A percentile compares a stretch with the other conserved stretches of the same genome.
These are phyloP conservation scores for Scaptomyza parva DNA, from an alignment of 2,888 invertebrate species.

Conservation along the genomic window DNA sequence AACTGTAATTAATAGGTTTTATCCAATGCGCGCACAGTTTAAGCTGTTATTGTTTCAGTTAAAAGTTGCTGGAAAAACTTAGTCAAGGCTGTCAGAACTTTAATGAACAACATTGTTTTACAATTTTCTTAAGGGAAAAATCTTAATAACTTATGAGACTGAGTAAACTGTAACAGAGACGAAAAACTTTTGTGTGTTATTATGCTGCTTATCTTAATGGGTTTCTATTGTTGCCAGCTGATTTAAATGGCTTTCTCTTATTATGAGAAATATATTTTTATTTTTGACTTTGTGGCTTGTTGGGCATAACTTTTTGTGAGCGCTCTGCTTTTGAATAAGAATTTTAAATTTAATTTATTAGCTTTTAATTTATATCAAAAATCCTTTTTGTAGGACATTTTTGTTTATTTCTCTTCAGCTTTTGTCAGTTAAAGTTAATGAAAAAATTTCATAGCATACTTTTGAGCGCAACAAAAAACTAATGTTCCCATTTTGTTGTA, in stretches of 20 bases:
- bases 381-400: constrained; percentile 1
- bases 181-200: constrained; percentile 24
- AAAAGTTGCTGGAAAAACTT: constrained; percentile 1
- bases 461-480: not conserved
- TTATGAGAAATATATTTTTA: no score
- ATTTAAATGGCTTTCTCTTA: not conserved
- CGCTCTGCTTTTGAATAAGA: not conserved
- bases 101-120: constrained; percentile 25
- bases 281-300: not conserved
- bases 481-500: not conserved
- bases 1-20: constrained; percentile 53
- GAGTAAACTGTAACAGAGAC: constrained; percentile 3
- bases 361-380: not conserved
- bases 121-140: constrained; percentile 5
- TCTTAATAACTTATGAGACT: not conserved
- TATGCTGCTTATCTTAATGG: constrained; percentile 1
- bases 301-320: not conserved
- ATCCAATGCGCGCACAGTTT: constrained; percentile 10
- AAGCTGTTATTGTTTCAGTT: not conserved
- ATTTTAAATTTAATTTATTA: not conserved
- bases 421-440: not conserved
- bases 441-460: constrained; percentile 1
- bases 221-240: constrained; percentile 1
- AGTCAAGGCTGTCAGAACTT: constrained; percentile 24
- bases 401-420: no score